These are phyloP conservation scores for Achlya flavicornis DNA, from an alignment of 2,888 invertebrate genomes.

Conservation along the genomic window DNA sequence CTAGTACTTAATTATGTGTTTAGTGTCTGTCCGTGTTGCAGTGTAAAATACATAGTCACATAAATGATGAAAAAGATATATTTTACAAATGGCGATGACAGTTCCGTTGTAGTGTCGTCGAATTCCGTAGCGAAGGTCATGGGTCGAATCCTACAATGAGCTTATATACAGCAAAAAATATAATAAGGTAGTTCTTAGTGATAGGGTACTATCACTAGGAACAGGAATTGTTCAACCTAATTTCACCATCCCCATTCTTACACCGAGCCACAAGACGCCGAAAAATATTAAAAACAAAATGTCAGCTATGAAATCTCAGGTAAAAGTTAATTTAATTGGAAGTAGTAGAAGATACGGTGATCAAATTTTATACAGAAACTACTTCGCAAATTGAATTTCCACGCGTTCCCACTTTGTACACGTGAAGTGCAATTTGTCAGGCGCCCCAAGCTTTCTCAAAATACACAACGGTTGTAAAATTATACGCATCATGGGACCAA, in stretches of 20 bases:
- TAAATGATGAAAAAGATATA: too few species aligned
- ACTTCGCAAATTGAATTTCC: constrained; percentile 58
- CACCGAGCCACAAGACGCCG: too few species aligned
- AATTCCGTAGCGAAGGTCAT: too few species aligned
- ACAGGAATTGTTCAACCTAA: too few species aligned
- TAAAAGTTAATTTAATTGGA: background rate
- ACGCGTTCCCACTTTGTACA: constrained; percentile 41
- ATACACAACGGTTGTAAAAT: constrained; percentile 40
- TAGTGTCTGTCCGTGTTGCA: background rate
- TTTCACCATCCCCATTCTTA: too few species aligned
- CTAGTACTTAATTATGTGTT: constrained; percentile 51
- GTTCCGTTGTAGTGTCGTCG: background rate
- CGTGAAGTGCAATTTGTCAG: constrained; percentile 53
- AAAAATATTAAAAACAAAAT: background rate
- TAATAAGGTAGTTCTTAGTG: too few species aligned
- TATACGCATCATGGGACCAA: constrained; percentile 33
- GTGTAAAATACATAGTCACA: background rate
- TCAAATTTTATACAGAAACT: constrained; percentile 33
- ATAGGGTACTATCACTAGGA: background rate
- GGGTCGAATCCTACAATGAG: too few species aligned
- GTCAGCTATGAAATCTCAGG: background rate
- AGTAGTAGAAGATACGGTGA: constrained; percentile 2
- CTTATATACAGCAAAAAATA: too few species aligned
- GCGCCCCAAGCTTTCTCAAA: constrained; percentile 41
- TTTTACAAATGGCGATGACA: background rate